phyloP scores from a whole-genome alignment of 2,888 invertebrate genomes.

The Podotricha telesiphe region DNA sequence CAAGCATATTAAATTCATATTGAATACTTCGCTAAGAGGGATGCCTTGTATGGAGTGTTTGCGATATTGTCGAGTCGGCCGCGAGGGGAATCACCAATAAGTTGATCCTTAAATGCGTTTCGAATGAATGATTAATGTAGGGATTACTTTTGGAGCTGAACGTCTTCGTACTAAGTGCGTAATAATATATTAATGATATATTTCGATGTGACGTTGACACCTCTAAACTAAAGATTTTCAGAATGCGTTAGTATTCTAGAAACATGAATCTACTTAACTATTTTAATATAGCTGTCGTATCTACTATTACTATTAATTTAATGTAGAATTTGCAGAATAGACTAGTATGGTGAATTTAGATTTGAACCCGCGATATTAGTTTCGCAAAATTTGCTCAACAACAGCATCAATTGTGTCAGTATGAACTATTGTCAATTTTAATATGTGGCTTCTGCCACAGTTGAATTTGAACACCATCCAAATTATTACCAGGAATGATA shows the following conservation, averaged over 20 bases:
- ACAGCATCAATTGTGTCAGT: not conserved
- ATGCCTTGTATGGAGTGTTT: conserved; percentile 41
- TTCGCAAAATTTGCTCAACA: not conserved
- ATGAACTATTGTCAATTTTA: not conserved
- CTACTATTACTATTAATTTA: not conserved
- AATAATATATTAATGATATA: conserved; percentile 8
- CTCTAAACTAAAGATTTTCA: not conserved
- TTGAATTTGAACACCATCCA: not conserved
- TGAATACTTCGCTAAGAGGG: conserved; percentile 38
- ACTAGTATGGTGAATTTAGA: no score
- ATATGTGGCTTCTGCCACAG: not conserved
- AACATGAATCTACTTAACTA: not conserved
- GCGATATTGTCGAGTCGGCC: conserved; percentile 44
- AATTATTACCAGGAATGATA: not conserved
- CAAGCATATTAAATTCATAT: conserved; percentile 34
- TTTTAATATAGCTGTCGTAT: no score
- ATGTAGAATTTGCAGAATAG: no score
- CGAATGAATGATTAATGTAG: conserved; percentile 46
- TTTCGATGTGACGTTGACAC: not conserved
- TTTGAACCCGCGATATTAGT: no score
- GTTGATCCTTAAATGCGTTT: conserved; percentile 47
- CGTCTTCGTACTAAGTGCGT: conserved; percentile 30
- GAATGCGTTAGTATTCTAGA: not conserved
- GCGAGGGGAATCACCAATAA: conserved; percentile 51
- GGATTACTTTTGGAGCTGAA: conserved; percentile 37